Conservation (phyloP, 1,140 invertebrate species). For the Lepidostoma basale region DNA sequence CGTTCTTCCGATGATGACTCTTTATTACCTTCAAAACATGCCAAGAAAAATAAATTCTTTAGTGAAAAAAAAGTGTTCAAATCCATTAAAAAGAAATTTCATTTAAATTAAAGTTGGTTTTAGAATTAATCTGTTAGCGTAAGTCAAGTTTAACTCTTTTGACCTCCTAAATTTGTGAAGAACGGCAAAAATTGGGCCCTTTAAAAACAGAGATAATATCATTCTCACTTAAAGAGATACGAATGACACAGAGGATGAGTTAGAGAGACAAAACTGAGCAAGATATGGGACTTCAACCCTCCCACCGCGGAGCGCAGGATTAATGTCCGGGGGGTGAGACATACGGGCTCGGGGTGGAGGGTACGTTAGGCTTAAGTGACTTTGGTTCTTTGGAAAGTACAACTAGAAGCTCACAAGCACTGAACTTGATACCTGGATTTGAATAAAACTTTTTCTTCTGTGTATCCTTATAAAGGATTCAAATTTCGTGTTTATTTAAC, state of each 20-base stretch:
- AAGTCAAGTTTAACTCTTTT: too few species aligned
- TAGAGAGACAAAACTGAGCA: slow-evolving; percentile 9
- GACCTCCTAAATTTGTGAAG: too few species aligned
- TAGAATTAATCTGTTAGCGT: too few species aligned
- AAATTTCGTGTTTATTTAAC: too few species aligned
- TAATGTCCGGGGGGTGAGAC: slow-evolving; percentile 2
- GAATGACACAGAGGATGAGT: slow-evolving; percentile 9
- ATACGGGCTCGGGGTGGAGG: background rate
- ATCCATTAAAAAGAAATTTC: too few species aligned
- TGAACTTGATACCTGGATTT: background rate
- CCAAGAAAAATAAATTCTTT: too few species aligned
- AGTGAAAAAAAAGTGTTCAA: too few species aligned
- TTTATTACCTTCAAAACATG: too few species aligned
- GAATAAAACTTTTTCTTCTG: background rate
- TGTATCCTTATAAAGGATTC: too few species aligned
- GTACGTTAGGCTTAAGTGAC: slow-evolving; percentile 3
- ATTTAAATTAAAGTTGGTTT: too few species aligned
- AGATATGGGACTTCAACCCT: slow-evolving; percentile 5
- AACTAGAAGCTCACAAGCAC: background rate
- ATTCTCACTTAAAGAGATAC: slow-evolving; percentile 9
- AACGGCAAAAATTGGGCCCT: background rate
- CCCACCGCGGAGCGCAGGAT: background rate
- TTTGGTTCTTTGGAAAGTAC: slow-evolving; percentile 9
- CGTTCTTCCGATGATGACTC: too few species aligned
- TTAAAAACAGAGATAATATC: slow-evolving; percentile 5